Evolutionary conservation across 1,140 invertebrate genomes (phyloP).

Genomic region (Caenorhabditis remanei): DNA sequence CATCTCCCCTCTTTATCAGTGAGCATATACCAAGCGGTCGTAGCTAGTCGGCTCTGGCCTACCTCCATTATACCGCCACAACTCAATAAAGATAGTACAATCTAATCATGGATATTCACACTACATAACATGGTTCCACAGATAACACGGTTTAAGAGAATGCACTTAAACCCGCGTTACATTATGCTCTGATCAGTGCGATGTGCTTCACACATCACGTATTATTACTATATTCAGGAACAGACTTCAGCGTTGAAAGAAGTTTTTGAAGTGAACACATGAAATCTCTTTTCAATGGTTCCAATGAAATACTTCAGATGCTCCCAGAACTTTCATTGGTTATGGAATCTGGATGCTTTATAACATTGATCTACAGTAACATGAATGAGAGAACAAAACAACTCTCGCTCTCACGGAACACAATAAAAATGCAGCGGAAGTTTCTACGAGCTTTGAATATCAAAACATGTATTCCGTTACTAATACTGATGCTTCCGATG

Average conservation of each 20-base stretch:
- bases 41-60: too few relatives aligned
- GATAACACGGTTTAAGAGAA: too few relatives aligned
- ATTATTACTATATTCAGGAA: conserved; percentile 5
- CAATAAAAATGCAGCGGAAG: conserved; percentile 4
- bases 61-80: too few relatives aligned
- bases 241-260: background rate
- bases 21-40: too few relatives aligned
- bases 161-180: too few relatives aligned
- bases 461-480: background rate
- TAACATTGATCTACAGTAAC: conserved; percentile 16
- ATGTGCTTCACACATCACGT: background rate
- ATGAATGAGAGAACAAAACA: background rate
- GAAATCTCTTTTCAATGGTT: background rate
- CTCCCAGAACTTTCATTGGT: conserved; percentile 22
- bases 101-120: too few relatives aligned
- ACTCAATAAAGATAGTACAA: too few relatives aligned
- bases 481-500: background rate
- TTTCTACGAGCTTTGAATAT: background rate
- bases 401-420: background rate
- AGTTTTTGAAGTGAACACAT: background rate
- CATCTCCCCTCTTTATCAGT: too few relatives aligned
- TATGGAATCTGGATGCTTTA: background rate
- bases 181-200: background rate
- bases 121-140: too few relatives aligned
- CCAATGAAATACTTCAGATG: background rate